Conservation (phyloP, 2,797 vertebrate species). For the Lateolabrax maculatus region DNA sequence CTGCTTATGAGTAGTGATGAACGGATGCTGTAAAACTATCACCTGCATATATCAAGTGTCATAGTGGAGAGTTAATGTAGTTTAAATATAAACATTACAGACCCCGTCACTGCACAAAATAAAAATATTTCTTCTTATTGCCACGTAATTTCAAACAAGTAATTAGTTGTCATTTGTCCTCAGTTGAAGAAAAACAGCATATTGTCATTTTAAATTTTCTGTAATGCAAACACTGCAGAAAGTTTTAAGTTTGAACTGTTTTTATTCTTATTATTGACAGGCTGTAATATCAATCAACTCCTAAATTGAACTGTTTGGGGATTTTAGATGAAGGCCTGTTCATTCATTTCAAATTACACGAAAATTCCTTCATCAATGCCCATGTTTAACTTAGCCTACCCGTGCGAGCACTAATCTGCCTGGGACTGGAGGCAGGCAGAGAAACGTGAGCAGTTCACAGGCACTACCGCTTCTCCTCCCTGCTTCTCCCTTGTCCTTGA, state of each 20-base stretch:
- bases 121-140: not conserved
- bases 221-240: not conserved
- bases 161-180: not conserved
- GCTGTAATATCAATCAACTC: not conserved
- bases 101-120: not conserved
- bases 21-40: not conserved
- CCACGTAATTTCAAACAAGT: not conserved
- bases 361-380: constrained; percentile 45
- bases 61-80: not conserved
- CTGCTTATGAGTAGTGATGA: constrained; percentile 5
- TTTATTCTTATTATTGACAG: not conserved
- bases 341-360: not conserved
- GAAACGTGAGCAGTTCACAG: constrained; percentile 78
- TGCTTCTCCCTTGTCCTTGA: constrained; percentile 1
- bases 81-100: not conserved
- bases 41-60: not conserved
- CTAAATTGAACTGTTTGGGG: not conserved
- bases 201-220: not conserved
- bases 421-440: constrained; percentile 70
- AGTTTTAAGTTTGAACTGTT: not conserved
- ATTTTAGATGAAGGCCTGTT: constrained; percentile 23
- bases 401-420: constrained; percentile 81
- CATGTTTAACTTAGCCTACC: constrained; percentile 66
- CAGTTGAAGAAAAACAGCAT: not conserved
- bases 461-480: constrained; percentile 36